Evolutionary conservation across 2,113 vertebrate species (phyloP).

Genomic region (Pandion haliaetus): DNA sequence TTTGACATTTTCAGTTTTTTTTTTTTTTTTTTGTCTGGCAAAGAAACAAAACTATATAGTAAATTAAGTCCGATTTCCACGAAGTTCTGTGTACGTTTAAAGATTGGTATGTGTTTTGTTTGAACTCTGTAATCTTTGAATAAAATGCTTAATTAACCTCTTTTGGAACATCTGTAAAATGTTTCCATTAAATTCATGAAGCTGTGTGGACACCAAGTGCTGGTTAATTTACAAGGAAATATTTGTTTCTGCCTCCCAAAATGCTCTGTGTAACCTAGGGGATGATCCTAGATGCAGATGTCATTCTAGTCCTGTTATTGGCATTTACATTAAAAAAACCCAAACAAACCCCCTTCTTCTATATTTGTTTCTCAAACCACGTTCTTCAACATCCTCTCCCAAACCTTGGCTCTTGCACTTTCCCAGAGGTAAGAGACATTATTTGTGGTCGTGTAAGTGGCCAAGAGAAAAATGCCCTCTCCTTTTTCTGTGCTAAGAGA

Average conservation of each 20-base stretch:
- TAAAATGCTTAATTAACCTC: constrained; percentile 50
- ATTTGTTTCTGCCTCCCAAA: not conserved
- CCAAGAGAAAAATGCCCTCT: not conserved
- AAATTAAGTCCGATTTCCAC: not conserved
- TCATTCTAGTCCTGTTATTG: not conserved
- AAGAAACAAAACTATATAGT: not conserved
- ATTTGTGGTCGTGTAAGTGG: not conserved
- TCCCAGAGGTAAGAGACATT: not conserved
- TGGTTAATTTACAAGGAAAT: not conserved
- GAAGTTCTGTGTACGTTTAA: not conserved
- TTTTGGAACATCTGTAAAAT: not conserved
- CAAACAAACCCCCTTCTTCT: not conserved
- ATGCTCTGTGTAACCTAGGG: not conserved
- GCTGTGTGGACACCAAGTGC: not conserved
- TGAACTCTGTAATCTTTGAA: not conserved
- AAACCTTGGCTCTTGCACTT: not conserved
- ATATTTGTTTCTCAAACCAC: no score
- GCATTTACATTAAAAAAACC: not conserved
- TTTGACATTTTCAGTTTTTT: no score
- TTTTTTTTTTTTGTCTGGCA: not conserved
- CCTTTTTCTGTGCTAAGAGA: not conserved
- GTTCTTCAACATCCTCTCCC: not conserved
- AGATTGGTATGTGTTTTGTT: not conserved
- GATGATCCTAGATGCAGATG: not conserved
- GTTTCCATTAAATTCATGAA: not conserved